Conservation (phyloP, 1,140 invertebrate species). For the Drosophila fuyamai region DNA sequence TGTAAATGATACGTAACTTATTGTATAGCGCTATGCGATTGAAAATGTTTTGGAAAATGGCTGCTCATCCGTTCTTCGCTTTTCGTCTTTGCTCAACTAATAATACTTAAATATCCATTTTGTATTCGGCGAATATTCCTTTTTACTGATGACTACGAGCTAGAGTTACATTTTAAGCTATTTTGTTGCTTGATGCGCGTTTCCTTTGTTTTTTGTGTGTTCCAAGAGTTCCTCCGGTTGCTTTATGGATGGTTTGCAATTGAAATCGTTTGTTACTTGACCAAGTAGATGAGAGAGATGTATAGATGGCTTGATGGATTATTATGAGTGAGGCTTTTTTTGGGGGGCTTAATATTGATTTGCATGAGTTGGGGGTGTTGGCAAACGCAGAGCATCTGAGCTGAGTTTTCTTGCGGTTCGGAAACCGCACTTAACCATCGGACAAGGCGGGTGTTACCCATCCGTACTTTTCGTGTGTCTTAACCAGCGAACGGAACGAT, state of each 20-base stretch:
- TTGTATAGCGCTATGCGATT: slow-evolving; percentile 16
- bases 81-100: slow-evolving; percentile 22
- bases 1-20: slow-evolving; percentile 41
- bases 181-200: slow-evolving; percentile 39
- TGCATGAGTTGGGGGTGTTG: slow-evolving; percentile 44
- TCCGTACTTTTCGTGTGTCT: slow-evolving; percentile 95
- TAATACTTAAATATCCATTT: slow-evolving; percentile 47
- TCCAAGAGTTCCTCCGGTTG: slow-evolving; percentile 12
- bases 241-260: slow-evolving; percentile 55
- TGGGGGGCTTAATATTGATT: slow-evolving; percentile 33
- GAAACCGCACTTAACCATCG: slow-evolving; percentile 88
- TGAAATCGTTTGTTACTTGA: slow-evolving; percentile 56
- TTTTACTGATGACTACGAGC: slow-evolving; percentile 47
- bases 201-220: slow-evolving; percentile 17
- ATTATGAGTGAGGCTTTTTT: slow-evolving; percentile 18
- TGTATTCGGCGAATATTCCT: slow-evolving; percentile 28
- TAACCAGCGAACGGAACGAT: slow-evolving; percentile 93
- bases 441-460: slow-evolving; percentile 94
- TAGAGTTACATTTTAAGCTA: slow-evolving; percentile 54
- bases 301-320: slow-evolving; percentile 19
- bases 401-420: slow-evolving; percentile 17
- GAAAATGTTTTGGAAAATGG: slow-evolving; percentile 40
- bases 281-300: slow-evolving; percentile 13
- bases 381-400: slow-evolving; percentile 70
- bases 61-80: background rate